Evolutionary conservation across 2,797 vertebrate genomes (phyloP).

Genomic region (Gambusia yucatana): DNA sequence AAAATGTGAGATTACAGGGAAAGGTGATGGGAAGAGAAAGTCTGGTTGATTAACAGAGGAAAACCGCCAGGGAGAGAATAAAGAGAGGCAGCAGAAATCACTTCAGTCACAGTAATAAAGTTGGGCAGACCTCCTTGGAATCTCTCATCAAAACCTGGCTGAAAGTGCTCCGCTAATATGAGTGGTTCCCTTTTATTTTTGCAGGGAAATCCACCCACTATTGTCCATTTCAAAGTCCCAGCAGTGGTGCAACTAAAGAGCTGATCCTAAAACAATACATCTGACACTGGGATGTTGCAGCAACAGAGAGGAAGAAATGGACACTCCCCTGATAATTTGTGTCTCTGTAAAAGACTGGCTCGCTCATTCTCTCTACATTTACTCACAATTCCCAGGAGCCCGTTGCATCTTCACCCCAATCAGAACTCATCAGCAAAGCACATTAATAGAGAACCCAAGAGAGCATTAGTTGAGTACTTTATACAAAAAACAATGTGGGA

Average conservation of each 20-base stretch:
- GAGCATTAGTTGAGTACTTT: conserved; percentile 57
- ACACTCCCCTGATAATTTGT: conserved; percentile 53
- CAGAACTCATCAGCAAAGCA: conserved; percentile 55
- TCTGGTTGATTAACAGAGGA: conserved; percentile 38
- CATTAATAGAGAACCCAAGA: conserved; percentile 56
- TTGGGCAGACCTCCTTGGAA: conserved; percentile 26
- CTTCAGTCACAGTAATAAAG: conserved; percentile 36
- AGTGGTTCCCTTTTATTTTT: conserved; percentile 57
- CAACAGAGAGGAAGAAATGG: conserved; percentile 44
- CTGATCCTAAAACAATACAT: conserved; percentile 70
- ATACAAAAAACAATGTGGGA: conserved; percentile 46
- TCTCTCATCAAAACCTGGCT: conserved; percentile 69
- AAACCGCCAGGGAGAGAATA: background rate
- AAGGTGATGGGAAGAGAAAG: conserved; percentile 44
- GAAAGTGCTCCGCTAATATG: conserved; percentile 45
- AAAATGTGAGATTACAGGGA: conserved; percentile 39
- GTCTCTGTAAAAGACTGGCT: conserved; percentile 53
- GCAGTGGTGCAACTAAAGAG: conserved; percentile 50
- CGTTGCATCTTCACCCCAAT: conserved; percentile 47
- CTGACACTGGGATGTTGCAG: conserved; percentile 57
- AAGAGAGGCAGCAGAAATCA: conserved; percentile 37
- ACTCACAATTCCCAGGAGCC: conserved; percentile 46
- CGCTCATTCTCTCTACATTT: conserved; percentile 34
- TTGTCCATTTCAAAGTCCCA: conserved; percentile 68
- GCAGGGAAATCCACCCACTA: conserved; percentile 69